Percentiles rank a stretch among this genome's conserved stretches.
Conservation (phyloP, 2,888 invertebrate species). For the Zygothrica quintamaculata region DNA sequence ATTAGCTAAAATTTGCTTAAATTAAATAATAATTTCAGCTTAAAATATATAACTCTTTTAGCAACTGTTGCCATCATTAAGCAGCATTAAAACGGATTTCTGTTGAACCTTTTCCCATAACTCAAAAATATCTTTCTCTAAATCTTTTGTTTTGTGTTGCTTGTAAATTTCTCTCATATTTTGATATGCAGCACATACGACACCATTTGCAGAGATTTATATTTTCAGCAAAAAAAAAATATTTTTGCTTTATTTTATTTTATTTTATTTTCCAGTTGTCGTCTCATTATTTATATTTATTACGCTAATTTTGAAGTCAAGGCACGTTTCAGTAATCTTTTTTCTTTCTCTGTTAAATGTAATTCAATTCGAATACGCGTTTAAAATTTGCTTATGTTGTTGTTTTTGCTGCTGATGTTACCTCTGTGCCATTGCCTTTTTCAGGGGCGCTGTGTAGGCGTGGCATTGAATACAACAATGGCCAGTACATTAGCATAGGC, state of each 20-base stretch:
- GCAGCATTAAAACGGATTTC: too few species aligned
- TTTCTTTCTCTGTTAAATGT: slow-evolving; percentile 39
- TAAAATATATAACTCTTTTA: too few species aligned
- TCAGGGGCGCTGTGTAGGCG: slow-evolving; percentile 45
- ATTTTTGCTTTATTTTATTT: background rate
- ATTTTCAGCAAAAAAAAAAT: background rate
- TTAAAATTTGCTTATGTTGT: slow-evolving; percentile 27
- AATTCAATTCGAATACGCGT: slow-evolving; percentile 49
- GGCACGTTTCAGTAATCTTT: slow-evolving; percentile 52
- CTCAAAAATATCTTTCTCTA: background rate
- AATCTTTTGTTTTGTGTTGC: background rate
- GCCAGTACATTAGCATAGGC: slow-evolving; percentile 69
- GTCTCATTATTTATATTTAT: slow-evolving; percentile 44
- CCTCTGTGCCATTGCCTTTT: too few species aligned
- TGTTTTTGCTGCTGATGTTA: too few species aligned
- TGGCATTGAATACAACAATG: slow-evolving; percentile 52
- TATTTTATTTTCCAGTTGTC: slow-evolving; percentile 18
- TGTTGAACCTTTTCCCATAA: background rate
- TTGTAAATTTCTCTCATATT: background rate
- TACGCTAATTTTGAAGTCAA: slow-evolving; percentile 58
- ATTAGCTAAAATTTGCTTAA: too few species aligned
- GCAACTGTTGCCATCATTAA: too few species aligned
- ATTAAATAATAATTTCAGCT: too few species aligned
- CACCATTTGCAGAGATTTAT: slow-evolving; percentile 1
- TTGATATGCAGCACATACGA: background rate